phyloP scores from a whole-genome alignment of 2,888 invertebrate species.

The Acrobasis consociella region DNA sequence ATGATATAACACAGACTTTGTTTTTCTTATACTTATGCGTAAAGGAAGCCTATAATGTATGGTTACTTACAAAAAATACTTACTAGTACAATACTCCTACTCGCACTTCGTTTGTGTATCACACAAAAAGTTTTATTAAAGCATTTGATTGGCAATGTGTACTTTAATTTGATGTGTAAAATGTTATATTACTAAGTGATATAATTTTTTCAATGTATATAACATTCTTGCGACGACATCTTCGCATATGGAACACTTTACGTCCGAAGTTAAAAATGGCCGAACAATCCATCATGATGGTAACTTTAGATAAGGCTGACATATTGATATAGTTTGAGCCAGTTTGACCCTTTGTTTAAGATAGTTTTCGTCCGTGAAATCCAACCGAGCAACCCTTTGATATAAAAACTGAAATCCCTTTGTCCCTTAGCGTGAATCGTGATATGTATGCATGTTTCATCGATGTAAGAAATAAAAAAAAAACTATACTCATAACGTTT shows the following conservation, averaged over 20 bases:
- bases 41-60: too few species aligned
- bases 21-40: not conserved
- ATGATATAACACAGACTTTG: not conserved
- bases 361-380: slow-evolving; percentile 2
- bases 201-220: too few species aligned
- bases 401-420: slow-evolving; percentile 3
- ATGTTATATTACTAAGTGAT: too few species aligned
- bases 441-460: not conserved
- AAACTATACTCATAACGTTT: too few species aligned
- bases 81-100: too few species aligned
- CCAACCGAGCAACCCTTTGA: not conserved
- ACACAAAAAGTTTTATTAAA: too few species aligned
- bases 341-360: slow-evolving; percentile 3
- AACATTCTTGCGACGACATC: too few species aligned
- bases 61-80: too few species aligned
- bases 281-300: not conserved
- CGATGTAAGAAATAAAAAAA: not conserved
- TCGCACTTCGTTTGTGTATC: too few species aligned
- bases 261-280: not conserved
- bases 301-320: slow-evolving; percentile 1
- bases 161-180: too few species aligned
- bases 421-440: not conserved
- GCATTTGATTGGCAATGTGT: too few species aligned
- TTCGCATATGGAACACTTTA: not conserved
- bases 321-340: slow-evolving; percentile 2